Evolutionary conservation across 1,140 invertebrate species (phyloP), one percentile per base, ranked within the genome.

Genomic region (Lucilia cuprina): DNA sequence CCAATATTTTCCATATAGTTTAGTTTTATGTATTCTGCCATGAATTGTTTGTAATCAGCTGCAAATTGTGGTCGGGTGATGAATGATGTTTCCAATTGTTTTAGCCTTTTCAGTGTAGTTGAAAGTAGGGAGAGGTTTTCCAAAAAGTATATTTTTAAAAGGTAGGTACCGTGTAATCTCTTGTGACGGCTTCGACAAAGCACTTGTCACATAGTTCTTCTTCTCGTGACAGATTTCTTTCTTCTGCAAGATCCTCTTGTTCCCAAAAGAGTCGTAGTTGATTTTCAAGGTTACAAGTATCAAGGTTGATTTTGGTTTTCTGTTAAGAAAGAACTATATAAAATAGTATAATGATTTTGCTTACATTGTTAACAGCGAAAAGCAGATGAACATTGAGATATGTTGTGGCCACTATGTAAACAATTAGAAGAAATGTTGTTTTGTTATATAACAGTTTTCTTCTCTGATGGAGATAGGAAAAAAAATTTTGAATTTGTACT

Each of bases 11-110:
- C 55, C 5, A 30, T 5, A n/a, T 77, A 12, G n/a, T 35, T 19
- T 41, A 50, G 50, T 12, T 21, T 13, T 17, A 83, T 13, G 47
- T 83, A 85, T 83, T 70, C 30, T 83, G 74, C 21, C 47, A 74
- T 35, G 34, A 70, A 47, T 5, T 47, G 17, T 34, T 49, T 35
- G 0, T 17, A 30, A 5, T 55, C 12, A n/a, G 35, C 35, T 41
- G 35, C 35, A 41, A 41, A 41, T 8, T 41, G 35, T 41, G 35
- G 35, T 41, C 35, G 35, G 3, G 35, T 41, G 35, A 41, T 41
- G 35, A 41, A 41, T 41, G 35, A 41, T 41, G 35, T 5, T 41
- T 41, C 35, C 35, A 41, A 41, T 5, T 41, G 35, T 41, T 41
- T 41, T 3, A 41, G 35, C 35, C 35, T 41, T 41, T 41, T 41